phyloP scores from a whole-genome alignment of 92 coral and sea anemone species.

The Porites cylindrica region DNA sequence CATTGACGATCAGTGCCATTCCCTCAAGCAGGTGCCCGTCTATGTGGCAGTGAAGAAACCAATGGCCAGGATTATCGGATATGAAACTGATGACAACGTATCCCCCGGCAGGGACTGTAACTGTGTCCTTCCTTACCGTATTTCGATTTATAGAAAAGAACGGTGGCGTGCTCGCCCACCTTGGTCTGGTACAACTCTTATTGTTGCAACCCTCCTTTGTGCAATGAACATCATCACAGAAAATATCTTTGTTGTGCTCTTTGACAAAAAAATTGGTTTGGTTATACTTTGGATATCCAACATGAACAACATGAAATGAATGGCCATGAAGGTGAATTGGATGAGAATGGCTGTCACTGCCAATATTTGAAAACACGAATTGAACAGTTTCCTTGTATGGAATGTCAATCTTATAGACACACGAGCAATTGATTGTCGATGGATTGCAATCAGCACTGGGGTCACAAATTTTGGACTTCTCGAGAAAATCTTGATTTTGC shows the following conservation, averaged over 20 bases:
- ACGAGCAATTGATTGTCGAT: constrained; percentile 48
- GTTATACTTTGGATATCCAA: constrained; percentile 54
- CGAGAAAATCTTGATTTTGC: background rate
- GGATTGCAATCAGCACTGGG: constrained; percentile 1
- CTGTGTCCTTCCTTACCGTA: too few species aligned
- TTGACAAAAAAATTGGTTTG: too few species aligned
- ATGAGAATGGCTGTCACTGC: constrained; percentile 33
- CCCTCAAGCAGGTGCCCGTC: constrained; percentile 61
- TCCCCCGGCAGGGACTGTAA: too few species aligned
- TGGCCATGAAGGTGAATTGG: constrained; percentile 81
- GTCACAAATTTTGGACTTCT: constrained; percentile 1
- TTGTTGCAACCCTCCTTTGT: too few species aligned
- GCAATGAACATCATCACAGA: too few species aligned
- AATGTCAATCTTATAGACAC: constrained; percentile 60
- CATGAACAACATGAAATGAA: constrained; percentile 69
- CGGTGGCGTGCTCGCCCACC: too few species aligned
- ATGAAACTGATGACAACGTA: too few species aligned
- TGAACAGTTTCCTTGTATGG: constrained; percentile 65
- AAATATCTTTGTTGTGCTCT: too few species aligned
- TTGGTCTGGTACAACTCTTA: too few species aligned
- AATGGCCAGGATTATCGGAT: constrained; percentile 22
- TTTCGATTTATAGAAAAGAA: too few species aligned
- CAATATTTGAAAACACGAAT: constrained; percentile 53
- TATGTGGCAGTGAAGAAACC: constrained; percentile 46
- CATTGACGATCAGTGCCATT: constrained; percentile 62